Evolutionary conservation across 2,888 invertebrate genomes (phyloP).

Genomic region (Temnothorax rugatulus): DNA sequence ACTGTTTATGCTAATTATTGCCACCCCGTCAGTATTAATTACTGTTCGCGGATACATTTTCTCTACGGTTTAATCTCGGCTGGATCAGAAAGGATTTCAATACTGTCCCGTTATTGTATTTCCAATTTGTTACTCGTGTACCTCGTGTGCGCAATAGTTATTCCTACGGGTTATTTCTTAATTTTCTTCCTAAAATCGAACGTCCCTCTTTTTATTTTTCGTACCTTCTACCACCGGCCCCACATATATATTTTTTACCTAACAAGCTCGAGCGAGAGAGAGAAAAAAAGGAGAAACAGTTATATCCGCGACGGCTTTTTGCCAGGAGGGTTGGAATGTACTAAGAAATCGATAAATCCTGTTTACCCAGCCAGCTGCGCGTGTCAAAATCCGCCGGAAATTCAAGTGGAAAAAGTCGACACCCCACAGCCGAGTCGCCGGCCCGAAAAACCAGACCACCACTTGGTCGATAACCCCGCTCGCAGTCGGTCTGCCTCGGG

Average conservation of each 20-base stretch:
- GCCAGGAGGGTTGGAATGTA: conserved; percentile 1
- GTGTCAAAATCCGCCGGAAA: conserved; percentile 53
- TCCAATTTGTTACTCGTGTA: neutral
- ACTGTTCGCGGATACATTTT: conserved; percentile 20
- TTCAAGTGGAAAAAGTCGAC: conserved; percentile 54
- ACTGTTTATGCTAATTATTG: conserved; percentile 37
- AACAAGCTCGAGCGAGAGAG: neutral
- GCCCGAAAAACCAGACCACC: conserved; percentile 40
- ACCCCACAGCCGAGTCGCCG: conserved; percentile 42
- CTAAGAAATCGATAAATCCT: conserved; percentile 51
- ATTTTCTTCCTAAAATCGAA: conserved; percentile 5
- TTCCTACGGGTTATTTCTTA: neutral
- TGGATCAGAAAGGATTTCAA: conserved; percentile 22
- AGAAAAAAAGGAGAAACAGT: conserved; percentile 8
- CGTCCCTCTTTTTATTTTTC: neutral
- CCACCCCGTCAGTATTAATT: conserved; percentile 17
- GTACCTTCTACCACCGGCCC: neutral
- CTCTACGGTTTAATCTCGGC: conserved; percentile 29
- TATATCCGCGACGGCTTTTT: conserved; percentile 33
- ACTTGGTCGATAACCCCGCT: conserved; percentile 62
- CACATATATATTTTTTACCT: conserved; percentile 3
- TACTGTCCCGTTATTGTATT: conserved; percentile 13
- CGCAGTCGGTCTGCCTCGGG: conserved; percentile 45
- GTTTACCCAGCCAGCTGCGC: conserved; percentile 50
- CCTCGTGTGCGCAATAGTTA: neutral